Conservation (phyloP, 2,888 invertebrate genomes). For the Neria commutata region DNA sequence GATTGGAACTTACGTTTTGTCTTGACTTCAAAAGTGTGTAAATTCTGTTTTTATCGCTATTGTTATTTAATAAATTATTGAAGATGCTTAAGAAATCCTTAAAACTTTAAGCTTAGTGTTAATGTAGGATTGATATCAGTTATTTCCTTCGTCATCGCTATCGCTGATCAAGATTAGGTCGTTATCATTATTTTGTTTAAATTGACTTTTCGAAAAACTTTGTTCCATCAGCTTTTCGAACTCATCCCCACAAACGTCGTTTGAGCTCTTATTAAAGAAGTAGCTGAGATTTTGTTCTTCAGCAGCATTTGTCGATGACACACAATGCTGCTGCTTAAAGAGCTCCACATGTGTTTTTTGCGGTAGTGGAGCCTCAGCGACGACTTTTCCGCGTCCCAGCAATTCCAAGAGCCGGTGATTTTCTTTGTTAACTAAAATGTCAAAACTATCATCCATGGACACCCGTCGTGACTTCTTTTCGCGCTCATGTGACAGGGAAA, state of each 20-base stretch:
- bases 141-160: conserved; percentile 24
- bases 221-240: conserved; percentile 68
- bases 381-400: conserved; percentile 8
- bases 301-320: conserved; percentile 14
- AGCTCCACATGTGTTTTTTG: conserved; percentile 43
- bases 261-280: conserved; percentile 62
- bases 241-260: conserved; percentile 65
- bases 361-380: conserved; percentile 4
- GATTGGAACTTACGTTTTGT: conserved; percentile 15
- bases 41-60: conserved; percentile 12
- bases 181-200: no score
- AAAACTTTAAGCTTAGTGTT: no score
- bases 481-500: conserved; percentile 27
- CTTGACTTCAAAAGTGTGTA: conserved; percentile 22
- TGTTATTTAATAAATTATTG: conserved; percentile 26
- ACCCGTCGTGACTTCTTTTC: conserved; percentile 34
- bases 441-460: conserved; percentile 53
- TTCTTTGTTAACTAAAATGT: conserved; percentile 42
- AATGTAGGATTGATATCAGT: no score
- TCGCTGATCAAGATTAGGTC: conserved; percentile 35
- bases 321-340: conserved; percentile 40
- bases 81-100: conserved; percentile 18
- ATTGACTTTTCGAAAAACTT: conserved; percentile 49
- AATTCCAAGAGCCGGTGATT: conserved; percentile 8
- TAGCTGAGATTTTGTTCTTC: conserved; percentile 58